Evolutionary conservation across 2,888 invertebrate species (phyloP), one percentile per base, ranked within the genome.

Genomic region (Hyles lineata): DNA sequence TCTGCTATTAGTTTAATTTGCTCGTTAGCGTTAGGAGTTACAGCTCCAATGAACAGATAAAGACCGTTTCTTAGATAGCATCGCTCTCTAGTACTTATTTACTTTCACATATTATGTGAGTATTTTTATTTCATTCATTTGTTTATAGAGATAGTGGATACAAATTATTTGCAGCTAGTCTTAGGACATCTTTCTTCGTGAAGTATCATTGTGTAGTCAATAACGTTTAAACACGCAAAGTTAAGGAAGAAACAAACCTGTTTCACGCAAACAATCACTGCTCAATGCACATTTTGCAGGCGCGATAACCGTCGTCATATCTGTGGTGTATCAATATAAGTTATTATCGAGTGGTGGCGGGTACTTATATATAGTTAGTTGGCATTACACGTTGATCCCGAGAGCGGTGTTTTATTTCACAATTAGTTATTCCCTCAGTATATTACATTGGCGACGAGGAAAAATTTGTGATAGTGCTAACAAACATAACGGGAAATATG

Each of bases 231-330:
- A 17, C 43, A 50, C 0, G 15, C 50, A 23, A 50, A 21, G 17
- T 67, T 4, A 67, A 50, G 9, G n/a, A 62, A 43, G 43, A 50
- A 67, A 23, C 23, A 50, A 67, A 50, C 6, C 50, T 50, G 21
- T 23, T 67, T 32, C 35, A 32, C n/a, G n/a, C 32, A 72, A 72
- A 73, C 61, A 73, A 70, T 73, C 61, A 19, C 60, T 52, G 50
- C 63, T 63, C 72, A 62, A 62, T 70, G 32, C 35, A 35, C 70
- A 70, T 67, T 73, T 73, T 21, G 23, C 52, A 62, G 35, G 70
- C 55, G 78, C 87, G 89, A 89, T 90, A 88, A 88, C 87, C 83
- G 80, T 84, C 77, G 77, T 80, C 85, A 83, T 43, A n/a, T n/a
- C 32, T 32, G 32, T 32, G 32, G 32, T 32, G 32, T 32, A 32